These are phyloP conservation scores for Dinocampus coccinellae DNA, from an alignment of 2,888 invertebrate species.

Conservation along the genomic window DNA sequence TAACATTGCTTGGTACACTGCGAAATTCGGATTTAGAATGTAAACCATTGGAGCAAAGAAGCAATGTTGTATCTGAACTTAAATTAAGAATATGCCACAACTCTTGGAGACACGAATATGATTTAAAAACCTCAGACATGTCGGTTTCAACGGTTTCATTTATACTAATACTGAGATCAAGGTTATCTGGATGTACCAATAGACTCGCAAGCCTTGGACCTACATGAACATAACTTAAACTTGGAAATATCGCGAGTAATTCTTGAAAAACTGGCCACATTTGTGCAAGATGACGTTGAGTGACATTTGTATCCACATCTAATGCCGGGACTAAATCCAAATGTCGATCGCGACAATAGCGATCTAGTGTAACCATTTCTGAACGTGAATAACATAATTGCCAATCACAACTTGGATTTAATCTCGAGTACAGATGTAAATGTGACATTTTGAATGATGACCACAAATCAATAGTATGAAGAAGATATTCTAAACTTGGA, in stretches of 20 bases:
- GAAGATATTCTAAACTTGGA: conserved; percentile 71
- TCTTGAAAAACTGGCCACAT: conserved; percentile 73
- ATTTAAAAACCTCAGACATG: conserved; percentile 65
- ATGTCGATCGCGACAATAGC: conserved; percentile 72
- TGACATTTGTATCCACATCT: conserved; percentile 71
- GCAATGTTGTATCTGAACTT: conserved; percentile 65
- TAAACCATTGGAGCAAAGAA: conserved; percentile 70
- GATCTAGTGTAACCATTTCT: conserved; percentile 73
- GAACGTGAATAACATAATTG: conserved; percentile 69
- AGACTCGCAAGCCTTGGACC: conserved; percentile 73
- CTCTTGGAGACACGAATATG: conserved; percentile 66
- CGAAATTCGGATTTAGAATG: conserved; percentile 67
- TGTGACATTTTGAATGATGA: conserved; percentile 73
- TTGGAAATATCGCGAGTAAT: conserved; percentile 72
- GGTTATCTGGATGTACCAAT: conserved; percentile 69
- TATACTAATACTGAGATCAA: conserved; percentile 61
- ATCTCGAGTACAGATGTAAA: conserved; percentile 70
- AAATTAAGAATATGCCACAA: conserved; percentile 70
- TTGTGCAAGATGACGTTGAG: conserved; percentile 70
- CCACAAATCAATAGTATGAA: conserved; percentile 71
- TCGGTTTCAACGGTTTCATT: conserved; percentile 68
- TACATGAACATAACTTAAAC: conserved; percentile 72
- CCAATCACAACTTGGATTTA: conserved; percentile 68
- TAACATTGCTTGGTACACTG: conserved; percentile 71
- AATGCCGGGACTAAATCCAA: conserved; percentile 72